Evolutionary conservation across 2,888 invertebrate genomes (phyloP).

Genomic region (Lamproptera curius): DNA sequence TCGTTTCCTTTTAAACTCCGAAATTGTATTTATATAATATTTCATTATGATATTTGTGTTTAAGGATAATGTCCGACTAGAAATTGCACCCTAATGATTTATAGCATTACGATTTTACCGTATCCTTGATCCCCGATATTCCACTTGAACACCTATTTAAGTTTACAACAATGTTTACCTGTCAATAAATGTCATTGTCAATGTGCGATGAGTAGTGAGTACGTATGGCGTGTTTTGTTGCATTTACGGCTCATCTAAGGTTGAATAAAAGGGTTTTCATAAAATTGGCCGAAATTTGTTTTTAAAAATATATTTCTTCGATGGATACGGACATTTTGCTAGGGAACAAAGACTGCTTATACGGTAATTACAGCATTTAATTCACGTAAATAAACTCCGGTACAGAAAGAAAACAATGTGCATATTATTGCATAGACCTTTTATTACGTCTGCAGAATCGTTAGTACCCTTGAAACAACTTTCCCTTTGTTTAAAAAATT

Average conservation of each 20-base stretch:
- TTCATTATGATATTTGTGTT: too few species aligned
- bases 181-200: constrained; percentile 20
- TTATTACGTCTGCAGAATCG: constrained; percentile 1
- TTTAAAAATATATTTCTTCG: constrained; percentile 19
- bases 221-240: constrained; percentile 13
- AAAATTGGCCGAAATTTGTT: not conserved
- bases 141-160: too few species aligned
- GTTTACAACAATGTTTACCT: not conserved
- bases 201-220: not conserved
- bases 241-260: not conserved
- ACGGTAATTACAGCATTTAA: constrained; percentile 46
- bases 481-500: constrained; percentile 10
- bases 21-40: too few species aligned
- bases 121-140: too few species aligned
- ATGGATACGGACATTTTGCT: constrained; percentile 73
- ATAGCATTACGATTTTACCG: too few species aligned
- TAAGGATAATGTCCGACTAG: too few species aligned
- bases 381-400: constrained; percentile 32
- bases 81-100: too few species aligned
- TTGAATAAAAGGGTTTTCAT: not conserved
- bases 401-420: constrained; percentile 30
- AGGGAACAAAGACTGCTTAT: constrained; percentile 56
- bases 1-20: too few species aligned
- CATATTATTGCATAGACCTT: not conserved
- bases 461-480: constrained; percentile 8